Conservation (phyloP, 2,797 vertebrate species). For the Neosalanx taihuensis region DNA sequence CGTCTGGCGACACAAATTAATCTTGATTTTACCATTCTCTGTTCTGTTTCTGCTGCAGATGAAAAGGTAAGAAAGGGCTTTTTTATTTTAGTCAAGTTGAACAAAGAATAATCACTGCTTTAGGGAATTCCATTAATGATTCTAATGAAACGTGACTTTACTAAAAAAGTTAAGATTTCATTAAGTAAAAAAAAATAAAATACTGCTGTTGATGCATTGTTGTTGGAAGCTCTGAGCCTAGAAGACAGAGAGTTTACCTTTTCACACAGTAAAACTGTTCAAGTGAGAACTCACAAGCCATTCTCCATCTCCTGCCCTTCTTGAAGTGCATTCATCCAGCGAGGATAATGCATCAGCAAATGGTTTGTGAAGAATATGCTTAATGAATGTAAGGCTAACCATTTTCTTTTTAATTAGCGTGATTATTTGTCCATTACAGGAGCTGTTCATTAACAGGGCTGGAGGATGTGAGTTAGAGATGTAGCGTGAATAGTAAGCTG, state of each 20-base stretch:
- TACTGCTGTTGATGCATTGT: too few relatives aligned
- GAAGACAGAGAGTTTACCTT: too few relatives aligned
- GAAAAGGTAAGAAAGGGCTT: too few relatives aligned
- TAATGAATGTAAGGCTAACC: slow-evolving; percentile 5
- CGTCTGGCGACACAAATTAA: not conserved
- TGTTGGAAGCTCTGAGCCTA: too few relatives aligned
- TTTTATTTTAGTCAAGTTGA: too few relatives aligned
- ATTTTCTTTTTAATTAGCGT: not conserved
- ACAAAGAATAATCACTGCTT: too few relatives aligned
- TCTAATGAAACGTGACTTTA: too few relatives aligned
- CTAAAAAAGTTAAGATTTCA: too few relatives aligned
- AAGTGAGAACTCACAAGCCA: not conserved
- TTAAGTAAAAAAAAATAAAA: too few relatives aligned
- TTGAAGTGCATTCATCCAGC: not conserved
- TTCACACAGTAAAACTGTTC: not conserved
- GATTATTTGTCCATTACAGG: slow-evolving; percentile 8
- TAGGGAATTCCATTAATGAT: too few relatives aligned
- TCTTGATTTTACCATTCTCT: not conserved
- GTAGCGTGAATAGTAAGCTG: not conserved
- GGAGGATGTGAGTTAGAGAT: not conserved
- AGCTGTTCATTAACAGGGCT: not conserved
- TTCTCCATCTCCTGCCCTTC: not conserved
- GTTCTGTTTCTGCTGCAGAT: slow-evolving; percentile 2
- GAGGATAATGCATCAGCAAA: not conserved
- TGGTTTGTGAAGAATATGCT: not conserved